phyloP scores from a whole-genome alignment of 2,797 vertebrate species.

The Chromobotia macracanthus region DNA sequence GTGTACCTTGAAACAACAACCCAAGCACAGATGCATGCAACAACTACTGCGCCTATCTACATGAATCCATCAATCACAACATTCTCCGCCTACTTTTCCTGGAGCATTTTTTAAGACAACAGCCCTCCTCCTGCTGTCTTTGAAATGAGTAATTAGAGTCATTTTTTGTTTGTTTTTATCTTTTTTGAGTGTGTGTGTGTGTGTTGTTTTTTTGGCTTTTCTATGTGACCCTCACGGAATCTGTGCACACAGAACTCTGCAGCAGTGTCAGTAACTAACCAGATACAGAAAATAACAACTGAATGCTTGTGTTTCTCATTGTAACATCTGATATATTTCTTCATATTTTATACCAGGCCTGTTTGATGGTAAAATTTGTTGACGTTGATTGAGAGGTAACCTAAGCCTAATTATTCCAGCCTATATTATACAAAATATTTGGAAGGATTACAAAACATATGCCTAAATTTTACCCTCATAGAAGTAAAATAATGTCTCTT shows the following conservation, averaged over 20 bases:
- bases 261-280: too few species aligned
- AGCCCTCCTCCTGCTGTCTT: constrained; percentile 53
- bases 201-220: constrained; percentile 67
- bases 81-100: constrained; percentile 30
- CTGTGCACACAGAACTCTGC: not conserved
- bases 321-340: too few species aligned
- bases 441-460: too few species aligned
- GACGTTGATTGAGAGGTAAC: not conserved
- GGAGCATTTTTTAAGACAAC: constrained; percentile 34
- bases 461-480: too few species aligned
- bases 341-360: not conserved
- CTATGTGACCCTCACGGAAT: constrained; percentile 41
- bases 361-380: not conserved
- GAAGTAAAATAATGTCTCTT: too few species aligned
- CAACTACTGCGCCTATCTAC: constrained; percentile 57
- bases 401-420: too few species aligned
- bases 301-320: too few species aligned
- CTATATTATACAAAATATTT: too few species aligned
- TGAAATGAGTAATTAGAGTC: constrained; percentile 55
- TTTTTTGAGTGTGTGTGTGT: constrained; percentile 24
- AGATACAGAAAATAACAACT: not conserved
- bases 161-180: constrained; percentile 24
- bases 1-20: constrained; percentile 63
- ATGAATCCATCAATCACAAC: constrained; percentile 46
- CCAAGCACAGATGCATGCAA: constrained; percentile 75